phyloP scores from a whole-genome alignment of 2,888 invertebrate species.

The Saturnia pavonia region DNA sequence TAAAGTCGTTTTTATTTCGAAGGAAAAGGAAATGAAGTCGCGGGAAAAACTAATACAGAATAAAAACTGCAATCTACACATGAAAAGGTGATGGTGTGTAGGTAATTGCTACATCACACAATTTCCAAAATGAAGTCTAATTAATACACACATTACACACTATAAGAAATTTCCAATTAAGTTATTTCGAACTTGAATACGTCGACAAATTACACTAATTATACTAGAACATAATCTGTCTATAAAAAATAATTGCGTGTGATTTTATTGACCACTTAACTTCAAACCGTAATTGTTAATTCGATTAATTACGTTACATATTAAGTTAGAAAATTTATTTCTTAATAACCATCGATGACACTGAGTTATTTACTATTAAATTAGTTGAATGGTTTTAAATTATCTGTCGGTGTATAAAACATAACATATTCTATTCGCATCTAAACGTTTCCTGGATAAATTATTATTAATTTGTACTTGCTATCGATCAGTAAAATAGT shows the following conservation, averaged over 20 bases:
- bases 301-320: constrained; percentile 6
- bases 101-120: neutral
- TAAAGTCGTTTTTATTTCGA: no score
- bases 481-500: neutral
- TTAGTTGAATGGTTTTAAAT: constrained; percentile 6
- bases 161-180: neutral
- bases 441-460: neutral
- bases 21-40: no score
- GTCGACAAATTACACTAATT: constrained; percentile 6
- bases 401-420: neutral
- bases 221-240: neutral
- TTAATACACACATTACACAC: neutral
- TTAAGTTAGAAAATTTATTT: constrained; percentile 11
- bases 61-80: neutral
- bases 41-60: no score
- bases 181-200: neutral
- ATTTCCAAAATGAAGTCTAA: neutral
- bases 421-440: neutral
- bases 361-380: constrained; percentile 7
- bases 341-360: constrained; percentile 6
- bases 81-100: neutral
- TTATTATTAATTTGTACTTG: neutral
- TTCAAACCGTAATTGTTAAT: constrained; percentile 8
- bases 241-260: constrained; percentile 5
- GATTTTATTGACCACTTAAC: constrained; percentile 7